Evolutionary conservation across 2,113 vertebrate genomes (phyloP).

Genomic region (Lepus americanus): DNA sequence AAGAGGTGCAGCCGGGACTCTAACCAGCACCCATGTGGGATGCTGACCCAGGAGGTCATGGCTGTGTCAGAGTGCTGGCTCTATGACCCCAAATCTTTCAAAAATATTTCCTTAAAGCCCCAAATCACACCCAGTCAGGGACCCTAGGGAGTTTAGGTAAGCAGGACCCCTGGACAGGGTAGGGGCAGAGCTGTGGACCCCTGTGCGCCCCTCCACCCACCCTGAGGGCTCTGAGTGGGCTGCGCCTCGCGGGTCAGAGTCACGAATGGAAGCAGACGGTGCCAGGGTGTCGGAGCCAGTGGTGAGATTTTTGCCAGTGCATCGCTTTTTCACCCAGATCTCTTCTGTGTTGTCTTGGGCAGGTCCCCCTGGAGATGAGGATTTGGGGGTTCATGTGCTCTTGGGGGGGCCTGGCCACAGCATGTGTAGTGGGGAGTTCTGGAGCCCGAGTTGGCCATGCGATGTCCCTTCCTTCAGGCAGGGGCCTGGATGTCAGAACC

Average conservation of each 20-base stretch:
- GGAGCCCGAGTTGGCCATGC: background rate
- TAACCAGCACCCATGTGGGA: too few relatives aligned
- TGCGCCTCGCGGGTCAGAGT: background rate
- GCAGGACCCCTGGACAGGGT: background rate
- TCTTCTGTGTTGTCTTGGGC: background rate
- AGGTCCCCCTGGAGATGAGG: background rate
- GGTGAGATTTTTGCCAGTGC: background rate
- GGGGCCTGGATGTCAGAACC: background rate
- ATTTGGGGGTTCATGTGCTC: background rate
- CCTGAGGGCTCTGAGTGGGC: background rate
- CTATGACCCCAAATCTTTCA: background rate
- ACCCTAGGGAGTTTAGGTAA: background rate
- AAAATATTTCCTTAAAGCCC: background rate
- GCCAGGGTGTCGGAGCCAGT: background rate
- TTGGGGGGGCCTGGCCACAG: background rate
- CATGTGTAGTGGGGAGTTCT: background rate
- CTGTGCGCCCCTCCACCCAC: accelerated
- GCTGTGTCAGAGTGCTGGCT: too few relatives aligned
- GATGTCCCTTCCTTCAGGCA: background rate
- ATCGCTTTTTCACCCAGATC: background rate
- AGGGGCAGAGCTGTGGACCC: background rate
- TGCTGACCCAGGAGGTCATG: too few relatives aligned
- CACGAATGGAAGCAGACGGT: background rate
- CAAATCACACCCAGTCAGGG: background rate
- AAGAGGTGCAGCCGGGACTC: too few relatives aligned